A percentile compares a stretch with the other conserved stretches of the same genome.
phyloP scores from a whole-genome alignment of 1,140 invertebrate species.

The Acromyrmex echinatior region DNA sequence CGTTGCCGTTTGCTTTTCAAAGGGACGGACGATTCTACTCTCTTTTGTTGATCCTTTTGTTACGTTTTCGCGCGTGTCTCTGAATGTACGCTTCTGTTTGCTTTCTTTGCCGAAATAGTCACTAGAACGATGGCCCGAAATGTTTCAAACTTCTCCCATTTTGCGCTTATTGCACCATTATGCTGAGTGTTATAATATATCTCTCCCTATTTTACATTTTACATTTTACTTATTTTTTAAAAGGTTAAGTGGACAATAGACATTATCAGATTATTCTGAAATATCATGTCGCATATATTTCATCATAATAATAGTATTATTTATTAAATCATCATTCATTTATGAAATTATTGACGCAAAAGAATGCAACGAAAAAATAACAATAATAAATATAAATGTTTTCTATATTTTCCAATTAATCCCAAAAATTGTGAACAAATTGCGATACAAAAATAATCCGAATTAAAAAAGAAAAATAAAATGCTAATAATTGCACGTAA shows the following conservation, averaged over 20 bases:
- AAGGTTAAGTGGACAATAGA: background rate
- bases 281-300: background rate
- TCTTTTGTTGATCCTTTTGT: slow-evolving; percentile 50
- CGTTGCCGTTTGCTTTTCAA: slow-evolving; percentile 48
- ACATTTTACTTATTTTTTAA: background rate
- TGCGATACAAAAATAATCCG: background rate
- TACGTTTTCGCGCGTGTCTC: slow-evolving; percentile 2
- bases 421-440: background rate
- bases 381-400: background rate
- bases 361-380: background rate
- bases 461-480: background rate
- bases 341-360: background rate
- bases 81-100: slow-evolving; percentile 21
- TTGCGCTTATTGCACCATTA: slow-evolving; percentile 1
- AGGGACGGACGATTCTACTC: slow-evolving; percentile 34
- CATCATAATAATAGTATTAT: background rate
- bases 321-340: background rate
- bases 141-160: slow-evolving; percentile 31
- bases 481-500: background rate
- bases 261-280: background rate
- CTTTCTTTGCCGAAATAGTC: slow-evolving; percentile 9
- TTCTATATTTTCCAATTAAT: background rate
- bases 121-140: slow-evolving; percentile 13
- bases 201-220: background rate
- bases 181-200: background rate